A percentile compares a stretch with the other conserved stretches of the same genome.
Conservation (phyloP, 2,797 vertebrate species). For the Fistularia commersonii region DNA sequence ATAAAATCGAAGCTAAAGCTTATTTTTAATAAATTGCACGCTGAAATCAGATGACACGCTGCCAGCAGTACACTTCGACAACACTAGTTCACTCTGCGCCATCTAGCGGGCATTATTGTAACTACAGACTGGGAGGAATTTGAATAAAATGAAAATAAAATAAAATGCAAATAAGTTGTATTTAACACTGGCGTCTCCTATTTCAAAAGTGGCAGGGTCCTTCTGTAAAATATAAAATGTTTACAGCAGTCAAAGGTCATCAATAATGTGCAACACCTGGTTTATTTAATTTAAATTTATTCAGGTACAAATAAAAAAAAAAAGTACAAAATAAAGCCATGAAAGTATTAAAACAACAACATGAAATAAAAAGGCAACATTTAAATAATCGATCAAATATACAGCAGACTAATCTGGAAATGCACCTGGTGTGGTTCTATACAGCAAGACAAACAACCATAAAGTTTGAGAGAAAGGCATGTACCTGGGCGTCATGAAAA, state of each 20-base stretch:
- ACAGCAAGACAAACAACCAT: conserved; percentile 31
- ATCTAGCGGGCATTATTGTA: conserved; percentile 19
- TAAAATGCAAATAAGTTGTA: no score
- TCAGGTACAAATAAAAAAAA: conserved; percentile 72
- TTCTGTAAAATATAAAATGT: no score
- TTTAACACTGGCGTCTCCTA: no score
- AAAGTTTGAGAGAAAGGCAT: background rate
- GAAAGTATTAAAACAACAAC: conserved; percentile 72
- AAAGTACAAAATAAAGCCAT: conserved; percentile 74
- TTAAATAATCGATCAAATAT: conserved; percentile 58
- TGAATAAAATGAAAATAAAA: no score
- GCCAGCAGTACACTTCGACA: no score
- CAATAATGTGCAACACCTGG: background rate
- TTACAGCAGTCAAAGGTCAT: background rate
- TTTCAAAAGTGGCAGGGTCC: no score
- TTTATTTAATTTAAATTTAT: conserved; percentile 63
- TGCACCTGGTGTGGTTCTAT: conserved; percentile 21
- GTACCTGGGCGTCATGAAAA: conserved; percentile 14
- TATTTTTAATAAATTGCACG: no score
- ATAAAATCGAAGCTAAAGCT: no score
- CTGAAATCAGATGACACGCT: no score
- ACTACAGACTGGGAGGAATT: no score
- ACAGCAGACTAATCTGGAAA: conserved; percentile 36
- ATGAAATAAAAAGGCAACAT: conserved; percentile 67
- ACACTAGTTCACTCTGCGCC: background rate